Conservation (phyloP, 2,113 vertebrate species). For the Solea solea region DNA sequence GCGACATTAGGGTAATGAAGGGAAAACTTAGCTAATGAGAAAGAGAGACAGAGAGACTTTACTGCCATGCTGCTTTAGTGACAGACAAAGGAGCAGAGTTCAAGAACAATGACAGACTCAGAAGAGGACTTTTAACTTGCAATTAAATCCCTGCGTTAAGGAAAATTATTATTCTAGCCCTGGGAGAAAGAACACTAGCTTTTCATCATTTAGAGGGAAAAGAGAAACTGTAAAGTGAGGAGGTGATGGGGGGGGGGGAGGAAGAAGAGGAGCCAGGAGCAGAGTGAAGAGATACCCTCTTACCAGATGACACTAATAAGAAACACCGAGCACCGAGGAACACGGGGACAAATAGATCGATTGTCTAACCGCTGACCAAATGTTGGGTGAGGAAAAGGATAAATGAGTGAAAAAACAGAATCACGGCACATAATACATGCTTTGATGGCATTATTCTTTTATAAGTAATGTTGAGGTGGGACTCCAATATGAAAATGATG, state of each 20-base stretch:
- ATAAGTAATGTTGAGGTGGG: conserved; percentile 59
- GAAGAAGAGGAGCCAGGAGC: conserved; percentile 27
- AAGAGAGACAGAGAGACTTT: conserved; percentile 43
- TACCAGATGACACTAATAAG: conserved; percentile 58
- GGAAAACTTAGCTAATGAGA: conserved; percentile 74
- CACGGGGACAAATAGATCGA: conserved; percentile 51
- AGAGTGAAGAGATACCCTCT: conserved; percentile 49
- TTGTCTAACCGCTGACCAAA: conserved; percentile 25
- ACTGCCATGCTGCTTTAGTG: conserved; percentile 47
- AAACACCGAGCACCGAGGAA: conserved; percentile 26
- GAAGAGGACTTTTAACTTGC: conserved; percentile 65
- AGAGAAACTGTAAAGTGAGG: conserved; percentile 18
- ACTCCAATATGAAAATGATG: conserved; percentile 53
- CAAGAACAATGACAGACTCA: conserved; percentile 67
- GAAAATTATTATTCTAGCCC: conserved; percentile 55
- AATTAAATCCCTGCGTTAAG: conserved; percentile 71
- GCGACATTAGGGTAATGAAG: conserved; percentile 79
- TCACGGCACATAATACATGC: conserved; percentile 55
- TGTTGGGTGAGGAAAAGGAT: conserved; percentile 37
- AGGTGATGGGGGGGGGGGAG: conserved; percentile 3
- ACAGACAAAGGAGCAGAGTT: conserved; percentile 71
- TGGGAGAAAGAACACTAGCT: conserved; percentile 44
- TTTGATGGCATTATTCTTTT: conserved; percentile 60
- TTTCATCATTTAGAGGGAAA: conserved; percentile 46
- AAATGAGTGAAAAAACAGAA: conserved; percentile 61